These are phyloP conservation scores for Leontocebus nigricollis DNA, from an alignment of 2,797 vertebrate species.

Conservation along the genomic window DNA sequence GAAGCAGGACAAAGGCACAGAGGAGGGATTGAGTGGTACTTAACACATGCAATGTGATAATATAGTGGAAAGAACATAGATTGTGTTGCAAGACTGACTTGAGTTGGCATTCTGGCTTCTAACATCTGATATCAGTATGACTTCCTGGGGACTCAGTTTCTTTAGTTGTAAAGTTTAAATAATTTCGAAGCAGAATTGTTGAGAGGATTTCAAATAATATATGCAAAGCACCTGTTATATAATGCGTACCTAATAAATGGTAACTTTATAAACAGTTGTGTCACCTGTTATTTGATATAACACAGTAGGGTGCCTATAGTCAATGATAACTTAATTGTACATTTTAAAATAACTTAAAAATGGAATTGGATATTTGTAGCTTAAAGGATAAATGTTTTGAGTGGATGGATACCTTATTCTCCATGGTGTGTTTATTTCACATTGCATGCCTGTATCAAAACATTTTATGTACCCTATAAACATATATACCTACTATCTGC, in stretches of 20 bases:
- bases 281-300: background rate
- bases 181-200: background rate
- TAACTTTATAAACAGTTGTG: background rate
- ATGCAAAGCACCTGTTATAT: background rate
- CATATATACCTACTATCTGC: background rate
- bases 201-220: background rate
- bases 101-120: background rate
- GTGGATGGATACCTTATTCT: background rate
- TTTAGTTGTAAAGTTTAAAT: background rate
- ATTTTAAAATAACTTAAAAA: background rate
- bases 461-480: background rate
- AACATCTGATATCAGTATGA: background rate
- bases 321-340: background rate
- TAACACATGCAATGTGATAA: background rate
- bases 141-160: background rate
- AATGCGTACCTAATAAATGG: background rate
- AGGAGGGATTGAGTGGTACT: background rate
- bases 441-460: background rate
- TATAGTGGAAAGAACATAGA: background rate
- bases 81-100: background rate
- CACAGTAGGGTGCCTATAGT: background rate
- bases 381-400: background rate
- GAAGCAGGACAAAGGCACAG: background rate
- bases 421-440: background rate
- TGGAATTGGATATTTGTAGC: background rate